Evolutionary conservation across 2,888 invertebrate species (phyloP), one percentile per base, ranked within the genome.

Genomic region (Kryphioiulus occultus): DNA sequence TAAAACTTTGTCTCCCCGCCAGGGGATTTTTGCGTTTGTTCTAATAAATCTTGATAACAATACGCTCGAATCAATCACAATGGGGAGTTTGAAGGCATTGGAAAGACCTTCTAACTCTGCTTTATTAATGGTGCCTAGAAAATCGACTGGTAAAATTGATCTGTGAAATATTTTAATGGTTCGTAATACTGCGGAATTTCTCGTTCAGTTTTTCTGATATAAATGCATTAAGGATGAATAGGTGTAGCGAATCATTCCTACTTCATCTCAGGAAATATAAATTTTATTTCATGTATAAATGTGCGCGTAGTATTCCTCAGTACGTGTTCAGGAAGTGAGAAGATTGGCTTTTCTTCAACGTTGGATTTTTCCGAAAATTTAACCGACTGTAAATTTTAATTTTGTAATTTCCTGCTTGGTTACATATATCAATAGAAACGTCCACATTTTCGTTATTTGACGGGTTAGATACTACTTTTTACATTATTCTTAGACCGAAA

Each of bases 21-120:
- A 17, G 10, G 30, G 78, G 78, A 68, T 78, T 78, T 78, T 78
- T 78, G 78, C 78, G 30, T 78, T 78, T 78, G 78, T 78, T 78
- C 78, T 78, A 78, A 78, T 78, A 78, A 78, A 78, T 78, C 78
- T 78, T 78, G 78, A 78, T 78, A 78, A 78, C 78, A 78, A 78
- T 78, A 78, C 30, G 78, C 26, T 78, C 78, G 78, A 78, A 78
- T 78, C 78, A 78, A 78, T 78, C 78, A 78, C 78, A 78, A 17
- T 17, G 30, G 30, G 30, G 30, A 32, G 15, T 78, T 78, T 78
- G 78, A 78, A 78, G 17, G 30, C 78, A 12, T 5, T 78, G 30
- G 26, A 68, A 68, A 26, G 68, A 15, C 30, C 78, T 78, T 78
- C 78, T 30, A 78, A 78, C 30, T 78, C 78, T 78, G 26, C 30